Base-by-base conservation (phyloP, 1,140 invertebrate species). In the Trichonephila clavipes region DNA sequence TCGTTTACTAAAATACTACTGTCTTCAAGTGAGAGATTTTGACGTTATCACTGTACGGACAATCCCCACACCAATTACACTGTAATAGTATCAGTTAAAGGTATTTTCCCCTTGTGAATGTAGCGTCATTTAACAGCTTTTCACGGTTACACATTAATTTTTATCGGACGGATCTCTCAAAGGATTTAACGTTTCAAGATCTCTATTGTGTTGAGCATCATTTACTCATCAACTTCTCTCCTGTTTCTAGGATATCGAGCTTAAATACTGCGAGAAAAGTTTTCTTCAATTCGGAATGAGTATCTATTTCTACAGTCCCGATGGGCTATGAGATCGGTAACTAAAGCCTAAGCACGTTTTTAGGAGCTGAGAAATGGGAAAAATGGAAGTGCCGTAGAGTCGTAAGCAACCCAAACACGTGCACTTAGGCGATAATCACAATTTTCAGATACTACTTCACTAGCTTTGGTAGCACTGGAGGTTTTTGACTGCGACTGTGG, bases 311-410 rank as follows among this genome's bases (percentile, higher is more conserved):
- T 69, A 12, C 34, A 40, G 44, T 82, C 82, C 82, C 82, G 82
- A 40, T 77, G 82, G 82, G 82, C 14, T 21, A 24, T 5, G 82
- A n/a, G 82, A 59, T 44, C 85, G 34, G 85, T 87, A 19, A 62
- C 85, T 83, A 34, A 87, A 87, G 85, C 85, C 85, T 34, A 87
- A 87, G 85, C 85, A 87, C 85, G 85, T 87, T 64, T 87, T 87
- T 19, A 87, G 85, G 58, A 64, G 24, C 28, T 87, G 85, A 87
- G 61, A 58, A 87, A 87, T 87, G 85, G 85, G 85, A 64, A 87
- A 77, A 28, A 64, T 64, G 61, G 61, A 87, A 58, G 28, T 40
- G n/a, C 85, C 24, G 40, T 64, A 14, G 59, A 61, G 85, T 87
- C 85, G 58, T 87, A 87, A 87, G 85, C 12, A 87, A 51, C 85